Percentiles rank a stretch among this genome's conserved stretches.
Evolutionary conservation across 2,113 vertebrate species (phyloP).

Genomic region (Thryonomys swinderianus): DNA sequence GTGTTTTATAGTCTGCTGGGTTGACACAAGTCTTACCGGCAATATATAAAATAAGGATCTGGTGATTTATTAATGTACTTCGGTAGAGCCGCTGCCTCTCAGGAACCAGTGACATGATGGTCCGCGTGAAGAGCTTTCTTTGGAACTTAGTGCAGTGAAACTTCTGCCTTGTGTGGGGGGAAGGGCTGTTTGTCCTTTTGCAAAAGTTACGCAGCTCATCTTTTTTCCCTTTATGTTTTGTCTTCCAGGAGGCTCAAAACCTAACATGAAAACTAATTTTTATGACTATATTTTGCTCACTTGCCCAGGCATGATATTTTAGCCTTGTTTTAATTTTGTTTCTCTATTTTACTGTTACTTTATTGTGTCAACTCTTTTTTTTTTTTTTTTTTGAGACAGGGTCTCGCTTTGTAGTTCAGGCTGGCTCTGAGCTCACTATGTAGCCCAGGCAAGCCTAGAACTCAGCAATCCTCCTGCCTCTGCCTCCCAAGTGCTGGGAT

Average conservation of each 20-base stretch:
- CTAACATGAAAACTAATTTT: not conserved
- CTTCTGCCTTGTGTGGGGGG: not conserved
- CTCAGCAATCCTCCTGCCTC: too few relatives aligned
- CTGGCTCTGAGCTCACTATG: too few relatives aligned
- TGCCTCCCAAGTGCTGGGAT: too few relatives aligned
- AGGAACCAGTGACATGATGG: not conserved
- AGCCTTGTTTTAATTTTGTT: slow-evolving; percentile 37
- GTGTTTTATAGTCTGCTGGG: not conserved
- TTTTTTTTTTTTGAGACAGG: too few relatives aligned
- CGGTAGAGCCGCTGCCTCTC: not conserved
- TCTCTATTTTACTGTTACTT: slow-evolving; percentile 6
- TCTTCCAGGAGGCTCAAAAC: slow-evolving; percentile 39
- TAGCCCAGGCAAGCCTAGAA: too few relatives aligned
- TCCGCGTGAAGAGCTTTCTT: not conserved
- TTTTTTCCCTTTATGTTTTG: not conserved
- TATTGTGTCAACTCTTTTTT: too few relatives aligned
- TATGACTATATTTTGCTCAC: not conserved
- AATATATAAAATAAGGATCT: not conserved
- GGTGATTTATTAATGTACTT: not conserved
- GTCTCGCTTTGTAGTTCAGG: too few relatives aligned
- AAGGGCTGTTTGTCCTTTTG: not conserved
- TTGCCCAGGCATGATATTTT: not conserved
- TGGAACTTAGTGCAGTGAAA: slow-evolving; percentile 5
- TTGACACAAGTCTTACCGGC: not conserved
- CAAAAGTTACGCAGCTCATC: not conserved